Base-by-base conservation (phyloP, 2,888 invertebrate genomes). In the Xanthia icteritia region DNA sequence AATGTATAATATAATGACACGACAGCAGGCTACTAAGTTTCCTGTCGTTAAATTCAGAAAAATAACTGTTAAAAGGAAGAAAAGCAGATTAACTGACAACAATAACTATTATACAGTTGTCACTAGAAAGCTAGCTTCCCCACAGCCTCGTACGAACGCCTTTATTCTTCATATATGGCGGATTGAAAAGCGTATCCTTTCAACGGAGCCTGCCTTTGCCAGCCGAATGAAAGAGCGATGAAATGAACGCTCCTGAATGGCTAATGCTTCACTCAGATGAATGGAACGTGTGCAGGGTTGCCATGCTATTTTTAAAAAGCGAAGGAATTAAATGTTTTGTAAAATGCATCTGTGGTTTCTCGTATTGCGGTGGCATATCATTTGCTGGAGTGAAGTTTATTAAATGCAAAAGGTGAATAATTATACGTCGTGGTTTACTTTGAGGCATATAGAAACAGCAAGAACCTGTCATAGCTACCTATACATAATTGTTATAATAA, bases 201-300 rank as follows among this genome's bases (percentile, higher is more conserved):
- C 90, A 93, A 88, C 66, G 81, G 82, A 91, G 89, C 89, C 89
- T 87, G 85, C 79, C 83, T 87, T 86, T 91, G 76, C 73, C 67
- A 64, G 64, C 31, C 77, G 77, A 83, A 83, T 88, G 91, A 93
- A 93, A 92, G 91, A 88, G 83, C 87, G 83, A 87, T 90, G 91
- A 91, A 91, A 91, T 87, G 87, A 88, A 84, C 87, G 87, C 67
- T 79, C 77, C 89, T 93, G 94, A 94, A 94, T 93, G 86, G 90
- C 91, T 92, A 92, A 93, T 93, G 90, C 88, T 82, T 82, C 84
- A 84, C 86, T 82, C 79, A 67, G 78, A 78, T 92, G 92, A 93
- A 92, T 90, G 90, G 89, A 84, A 81, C 75, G 81, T 72, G 74
- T 70, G 73, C 63, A 86, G 86, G 81, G 84, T 80, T 87, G 70